Evolutionary conservation across 2,113 vertebrate genomes (phyloP).

Genomic region (Burhinus bistriatus): DNA sequence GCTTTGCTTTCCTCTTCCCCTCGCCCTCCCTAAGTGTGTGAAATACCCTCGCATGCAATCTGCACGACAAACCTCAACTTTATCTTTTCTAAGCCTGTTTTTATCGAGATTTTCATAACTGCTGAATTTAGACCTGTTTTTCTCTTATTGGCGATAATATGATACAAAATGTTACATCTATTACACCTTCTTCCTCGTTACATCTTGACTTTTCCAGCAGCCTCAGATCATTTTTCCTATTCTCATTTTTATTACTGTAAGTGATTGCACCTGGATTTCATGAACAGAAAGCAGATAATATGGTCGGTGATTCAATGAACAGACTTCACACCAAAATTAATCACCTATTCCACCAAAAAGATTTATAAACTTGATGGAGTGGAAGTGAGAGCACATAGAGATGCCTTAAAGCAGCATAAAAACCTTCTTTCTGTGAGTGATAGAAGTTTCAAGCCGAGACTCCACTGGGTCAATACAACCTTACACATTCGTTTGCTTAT

Average conservation of each 20-base stretch:
- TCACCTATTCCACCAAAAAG: constrained; percentile 48
- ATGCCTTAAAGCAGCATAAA: constrained; percentile 46
- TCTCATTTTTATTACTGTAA: constrained; percentile 3
- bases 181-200: background rate
- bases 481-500: constrained; percentile 42
- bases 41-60: background rate
- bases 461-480: constrained; percentile 30
- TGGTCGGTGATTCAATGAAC: constrained; percentile 19
- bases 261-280: constrained; percentile 20
- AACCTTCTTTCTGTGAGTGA: constrained; percentile 19
- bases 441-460: constrained; percentile 39
- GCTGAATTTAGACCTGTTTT: background rate
- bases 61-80: background rate
- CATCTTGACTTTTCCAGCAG: background rate
- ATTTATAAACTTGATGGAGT: constrained; percentile 42
- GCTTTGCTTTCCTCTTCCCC: background rate
- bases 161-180: background rate
- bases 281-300: constrained; percentile 54
- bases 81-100: background rate
- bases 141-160: background rate
- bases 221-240: background rate
- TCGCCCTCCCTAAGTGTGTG: accelerated
- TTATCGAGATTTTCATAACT: background rate
- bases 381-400: constrained; percentile 55
- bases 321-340: constrained; percentile 64